phyloP scores from a whole-genome alignment of 2,888 invertebrate species.

The Odontocerum albicorne region DNA sequence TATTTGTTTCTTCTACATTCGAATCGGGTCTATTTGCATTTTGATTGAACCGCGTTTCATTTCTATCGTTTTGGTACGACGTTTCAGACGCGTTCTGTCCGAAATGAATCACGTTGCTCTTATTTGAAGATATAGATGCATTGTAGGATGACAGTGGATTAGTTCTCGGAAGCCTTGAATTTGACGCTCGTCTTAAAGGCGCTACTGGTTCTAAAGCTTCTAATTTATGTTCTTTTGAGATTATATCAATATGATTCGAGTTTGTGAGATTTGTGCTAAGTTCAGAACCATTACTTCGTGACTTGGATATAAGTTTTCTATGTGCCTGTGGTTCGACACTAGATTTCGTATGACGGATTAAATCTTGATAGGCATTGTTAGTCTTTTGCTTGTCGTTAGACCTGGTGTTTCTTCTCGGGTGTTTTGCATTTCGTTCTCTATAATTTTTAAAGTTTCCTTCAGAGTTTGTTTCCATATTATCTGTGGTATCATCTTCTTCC shows the following conservation, averaged over 20 bases:
- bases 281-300: conserved; percentile 33
- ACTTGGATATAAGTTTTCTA: conserved; percentile 25
- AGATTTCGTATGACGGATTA: conserved; percentile 32
- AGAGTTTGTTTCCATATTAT: conserved; percentile 58
- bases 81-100: conserved; percentile 52
- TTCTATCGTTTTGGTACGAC: conserved; percentile 40
- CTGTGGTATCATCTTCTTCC: conserved; percentile 57
- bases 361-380: conserved; percentile 19
- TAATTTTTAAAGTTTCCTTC: conserved; percentile 44
- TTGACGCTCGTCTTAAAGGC: conserved; percentile 48
- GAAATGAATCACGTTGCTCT: conserved; percentile 55
- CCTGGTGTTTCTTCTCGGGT: conserved; percentile 23
- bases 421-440: conserved; percentile 28
- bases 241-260: conserved; percentile 10
- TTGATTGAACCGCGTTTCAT: conserved; percentile 53
- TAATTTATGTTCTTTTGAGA: conserved; percentile 12
- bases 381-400: conserved; percentile 9
- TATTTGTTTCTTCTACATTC: conserved; percentile 57
- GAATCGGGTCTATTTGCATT: conserved; percentile 54
- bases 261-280: conserved; percentile 9
- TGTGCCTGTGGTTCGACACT: conserved; percentile 26
- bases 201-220: conserved; percentile 20
- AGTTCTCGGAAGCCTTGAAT: conserved; percentile 60
- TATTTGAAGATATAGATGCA: conserved; percentile 45
- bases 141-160: conserved; percentile 60